Conservation (phyloP, 2,888 invertebrate species). For the Melikaiella ostensackeni region DNA sequence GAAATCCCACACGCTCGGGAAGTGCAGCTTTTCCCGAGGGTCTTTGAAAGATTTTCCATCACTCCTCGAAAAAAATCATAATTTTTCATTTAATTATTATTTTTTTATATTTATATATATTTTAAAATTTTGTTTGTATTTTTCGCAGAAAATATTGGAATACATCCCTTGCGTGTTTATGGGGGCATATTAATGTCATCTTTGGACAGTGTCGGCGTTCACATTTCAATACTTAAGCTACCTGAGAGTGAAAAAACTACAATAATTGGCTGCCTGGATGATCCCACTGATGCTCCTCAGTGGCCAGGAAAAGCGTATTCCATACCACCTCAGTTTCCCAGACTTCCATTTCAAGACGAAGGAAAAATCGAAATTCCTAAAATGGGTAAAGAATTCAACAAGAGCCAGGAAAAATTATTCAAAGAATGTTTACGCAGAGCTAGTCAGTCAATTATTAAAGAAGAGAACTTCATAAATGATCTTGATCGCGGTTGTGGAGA, state of each 20-base stretch:
- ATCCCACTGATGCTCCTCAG: slow-evolving; percentile 79
- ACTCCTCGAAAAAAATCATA: too few relatives aligned
- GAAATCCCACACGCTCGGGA: too few relatives aligned
- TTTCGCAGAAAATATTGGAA: slow-evolving; percentile 59
- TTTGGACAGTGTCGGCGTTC: slow-evolving; percentile 87
- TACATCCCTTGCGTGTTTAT: slow-evolving; percentile 67
- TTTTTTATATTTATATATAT: too few relatives aligned
- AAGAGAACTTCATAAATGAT: slow-evolving; percentile 68
- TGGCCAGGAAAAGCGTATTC: slow-evolving; percentile 80
- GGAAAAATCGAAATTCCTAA: slow-evolving; percentile 40
- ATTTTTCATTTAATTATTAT: background rate
- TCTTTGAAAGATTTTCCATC: too few relatives aligned
- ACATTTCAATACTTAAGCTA: slow-evolving; percentile 84
- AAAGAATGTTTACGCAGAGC: slow-evolving; percentile 74
- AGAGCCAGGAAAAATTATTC: slow-evolving; percentile 61
- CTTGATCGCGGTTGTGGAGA: slow-evolving; percentile 82
- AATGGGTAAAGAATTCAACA: slow-evolving; percentile 58
- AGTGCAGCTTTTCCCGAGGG: too few relatives aligned
- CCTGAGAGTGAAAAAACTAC: slow-evolving; percentile 74
- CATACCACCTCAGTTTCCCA: slow-evolving; percentile 52
- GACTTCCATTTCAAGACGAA: slow-evolving; percentile 40
- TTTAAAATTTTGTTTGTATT: too few relatives aligned
- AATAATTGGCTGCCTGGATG: slow-evolving; percentile 81
- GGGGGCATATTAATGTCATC: slow-evolving; percentile 84
- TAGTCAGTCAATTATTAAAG: slow-evolving; percentile 66